Base-by-base conservation (phyloP, 2,113 vertebrate genomes). In the Trichomycterus rosablanca region DNA sequence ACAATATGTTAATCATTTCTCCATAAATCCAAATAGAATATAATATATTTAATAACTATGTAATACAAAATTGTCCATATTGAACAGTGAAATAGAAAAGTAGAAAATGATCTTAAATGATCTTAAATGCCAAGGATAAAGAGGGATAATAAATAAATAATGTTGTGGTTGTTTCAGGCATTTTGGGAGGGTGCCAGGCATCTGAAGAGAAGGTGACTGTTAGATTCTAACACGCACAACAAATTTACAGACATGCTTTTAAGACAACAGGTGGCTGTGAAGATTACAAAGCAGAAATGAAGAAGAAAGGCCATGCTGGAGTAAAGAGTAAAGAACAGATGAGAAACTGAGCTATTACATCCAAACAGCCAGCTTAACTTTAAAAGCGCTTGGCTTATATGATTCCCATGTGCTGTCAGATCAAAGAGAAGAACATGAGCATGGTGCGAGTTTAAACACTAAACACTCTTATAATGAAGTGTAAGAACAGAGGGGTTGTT, bases 271-370 rank as follows among this genome's bases (percentile, higher is more conserved):
- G 44, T 42, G 61, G 50, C 39, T 7, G 3, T 2, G 40, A 35
- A 45, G 40, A 63, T 63, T 54, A 54, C 40, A 63, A 54, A 53
- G 61, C 39, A 45, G 51, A 26, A 8, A 8, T 35, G 19, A 45
- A 24, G 16, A 40, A 7, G 15, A 40, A 26, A 37, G 45, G 22
- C 16, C n/a, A 3, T 9, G 22, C 5, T 26, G 20, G 15, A 49
- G 44, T 10, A 10, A 28, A 40, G 59, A 45, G 15, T 4, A 18
- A 61, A 61, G 7, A 54, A 44, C 35, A 52, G 60, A 44, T 37
- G 19, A 11, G 50, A 54, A 54, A 43, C 19, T 16, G 11, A 44
- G 28, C 26, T 35, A 44, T 63, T 63, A 54, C 18, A 19, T 35
- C 19, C 43, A 54, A 44, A 53, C 23, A 22, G 37, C 39, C 43